Conservation (phyloP, 2,888 invertebrate genomes). For the Lepidocyrtinus sp. region DNA sequence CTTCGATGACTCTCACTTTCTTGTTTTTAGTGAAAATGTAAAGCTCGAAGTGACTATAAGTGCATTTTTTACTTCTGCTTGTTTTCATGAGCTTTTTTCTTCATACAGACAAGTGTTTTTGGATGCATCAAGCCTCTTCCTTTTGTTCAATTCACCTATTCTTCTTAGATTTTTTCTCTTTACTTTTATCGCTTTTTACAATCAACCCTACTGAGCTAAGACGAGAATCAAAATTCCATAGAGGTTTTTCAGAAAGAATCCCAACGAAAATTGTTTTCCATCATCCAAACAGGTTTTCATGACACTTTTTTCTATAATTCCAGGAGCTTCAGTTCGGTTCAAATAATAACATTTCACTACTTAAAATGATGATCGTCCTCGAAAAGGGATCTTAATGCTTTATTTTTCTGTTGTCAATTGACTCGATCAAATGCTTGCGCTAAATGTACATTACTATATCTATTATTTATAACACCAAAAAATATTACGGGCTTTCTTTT, state of each 20-base stretch:
- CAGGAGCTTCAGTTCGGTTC: no score
- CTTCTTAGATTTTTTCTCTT: background rate
- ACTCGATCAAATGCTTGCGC: no score
- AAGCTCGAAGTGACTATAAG: background rate
- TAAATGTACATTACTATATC: no score
- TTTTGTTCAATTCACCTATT: slow-evolving; percentile 8
- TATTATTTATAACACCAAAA: no score
- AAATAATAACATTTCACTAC: no score
- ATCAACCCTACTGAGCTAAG: slow-evolving; percentile 12
- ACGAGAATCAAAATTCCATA: slow-evolving; percentile 28
- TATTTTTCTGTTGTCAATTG: no score
- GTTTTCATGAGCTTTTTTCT: background rate
- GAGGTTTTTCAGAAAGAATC: slow-evolving; percentile 20
- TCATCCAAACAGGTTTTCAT: slow-evolving; percentile 14
- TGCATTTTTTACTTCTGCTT: background rate
- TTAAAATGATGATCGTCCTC: no score
- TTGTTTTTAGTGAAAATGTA: background rate
- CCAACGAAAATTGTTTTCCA: slow-evolving; percentile 40
- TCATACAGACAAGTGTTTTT: background rate
- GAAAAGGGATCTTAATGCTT: no score
- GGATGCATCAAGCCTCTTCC: slow-evolving; percentile 7
- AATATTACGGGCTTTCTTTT: no score
- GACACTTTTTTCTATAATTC: background rate
- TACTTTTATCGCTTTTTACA: slow-evolving; percentile 5
- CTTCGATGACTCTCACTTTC: background rate